phyloP scores from a whole-genome alignment of 2,888 invertebrate species.

The Gastracanthus pulcherrimus region DNA sequence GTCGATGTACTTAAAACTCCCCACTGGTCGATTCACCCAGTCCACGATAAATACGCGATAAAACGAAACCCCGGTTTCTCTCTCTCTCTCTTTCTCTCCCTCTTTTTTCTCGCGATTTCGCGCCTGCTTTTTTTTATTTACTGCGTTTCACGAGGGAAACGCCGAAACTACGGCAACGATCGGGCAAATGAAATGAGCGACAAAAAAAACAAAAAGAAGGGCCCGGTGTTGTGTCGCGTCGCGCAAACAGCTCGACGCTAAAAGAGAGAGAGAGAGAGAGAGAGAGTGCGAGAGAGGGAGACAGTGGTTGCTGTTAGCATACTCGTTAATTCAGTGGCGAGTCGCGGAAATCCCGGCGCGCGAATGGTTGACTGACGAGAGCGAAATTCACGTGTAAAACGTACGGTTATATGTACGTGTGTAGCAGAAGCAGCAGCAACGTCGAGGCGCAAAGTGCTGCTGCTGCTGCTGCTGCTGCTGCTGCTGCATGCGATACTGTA shows the following conservation, averaged over 20 bases:
- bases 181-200: constrained; percentile 24
- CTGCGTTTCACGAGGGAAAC: constrained; percentile 22
- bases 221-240: too few relatives aligned
- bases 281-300: too few relatives aligned
- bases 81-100: too few relatives aligned
- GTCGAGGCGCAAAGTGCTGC: constrained; percentile 22
- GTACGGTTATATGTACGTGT: not conserved
- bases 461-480: not conserved
- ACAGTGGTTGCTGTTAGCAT: too few relatives aligned
- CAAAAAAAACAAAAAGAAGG: not conserved
- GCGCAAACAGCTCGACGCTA: too few relatives aligned
- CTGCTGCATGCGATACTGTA: too few relatives aligned
- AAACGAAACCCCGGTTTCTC: too few relatives aligned
- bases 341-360: not conserved
- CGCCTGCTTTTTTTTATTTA: constrained; percentile 2
- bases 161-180: constrained; percentile 18
- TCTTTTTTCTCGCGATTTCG: too few relatives aligned
- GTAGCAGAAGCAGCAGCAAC: not conserved
- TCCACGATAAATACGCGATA: too few relatives aligned
- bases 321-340: constrained; percentile 38
- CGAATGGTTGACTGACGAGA: not conserved
- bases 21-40: too few relatives aligned
- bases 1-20: too few relatives aligned
- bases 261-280: too few relatives aligned
- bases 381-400: not conserved